Conservation (phyloP, 1,140 invertebrate species). For the Trigoniulus corallinus region DNA sequence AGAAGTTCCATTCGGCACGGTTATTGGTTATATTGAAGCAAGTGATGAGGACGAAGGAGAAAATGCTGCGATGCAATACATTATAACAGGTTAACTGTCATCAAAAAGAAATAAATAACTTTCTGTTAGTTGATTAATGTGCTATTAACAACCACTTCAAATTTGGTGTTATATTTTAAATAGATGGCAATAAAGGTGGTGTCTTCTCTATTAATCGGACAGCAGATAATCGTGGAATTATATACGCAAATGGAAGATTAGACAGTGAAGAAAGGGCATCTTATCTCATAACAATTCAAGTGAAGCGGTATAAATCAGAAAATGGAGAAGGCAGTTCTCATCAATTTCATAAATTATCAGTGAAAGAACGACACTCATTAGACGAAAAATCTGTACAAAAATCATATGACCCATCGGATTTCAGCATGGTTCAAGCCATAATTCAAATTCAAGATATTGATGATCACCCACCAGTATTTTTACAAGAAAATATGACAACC, state of each 20-base stretch:
- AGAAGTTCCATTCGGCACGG: constrained; percentile 40
- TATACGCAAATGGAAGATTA: constrained; percentile 39
- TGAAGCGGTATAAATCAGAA: constrained; percentile 35
- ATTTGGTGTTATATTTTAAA: background rate
- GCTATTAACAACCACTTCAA: background rate
- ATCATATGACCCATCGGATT: background rate
- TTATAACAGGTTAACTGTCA: constrained; percentile 40
- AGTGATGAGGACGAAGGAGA: constrained; percentile 50
- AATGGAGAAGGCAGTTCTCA: background rate
- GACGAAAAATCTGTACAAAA: background rate
- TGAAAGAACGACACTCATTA: too few relatives aligned
- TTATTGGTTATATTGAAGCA: constrained; percentile 45
- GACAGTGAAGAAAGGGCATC: constrained; percentile 44
- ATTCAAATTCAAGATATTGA: constrained; percentile 14
- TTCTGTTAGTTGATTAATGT: background rate
- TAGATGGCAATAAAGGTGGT: constrained; percentile 50
- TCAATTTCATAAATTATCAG: too few relatives aligned
- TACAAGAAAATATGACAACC: background rate
- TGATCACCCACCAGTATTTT: constrained; percentile 14
- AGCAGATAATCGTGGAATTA: constrained; percentile 42
- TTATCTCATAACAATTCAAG: constrained; percentile 48
- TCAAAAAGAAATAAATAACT: background rate
- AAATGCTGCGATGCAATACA: constrained; percentile 55
- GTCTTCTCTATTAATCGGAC: constrained; percentile 42
- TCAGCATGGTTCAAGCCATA: constrained; percentile 5